A percentile compares a stretch with the other conserved stretches of the same genome.
Evolutionary conservation across 37 sponge, comb jelly and placozoan species (phyloP).

Genomic region (Chondrosia reniformis): DNA sequence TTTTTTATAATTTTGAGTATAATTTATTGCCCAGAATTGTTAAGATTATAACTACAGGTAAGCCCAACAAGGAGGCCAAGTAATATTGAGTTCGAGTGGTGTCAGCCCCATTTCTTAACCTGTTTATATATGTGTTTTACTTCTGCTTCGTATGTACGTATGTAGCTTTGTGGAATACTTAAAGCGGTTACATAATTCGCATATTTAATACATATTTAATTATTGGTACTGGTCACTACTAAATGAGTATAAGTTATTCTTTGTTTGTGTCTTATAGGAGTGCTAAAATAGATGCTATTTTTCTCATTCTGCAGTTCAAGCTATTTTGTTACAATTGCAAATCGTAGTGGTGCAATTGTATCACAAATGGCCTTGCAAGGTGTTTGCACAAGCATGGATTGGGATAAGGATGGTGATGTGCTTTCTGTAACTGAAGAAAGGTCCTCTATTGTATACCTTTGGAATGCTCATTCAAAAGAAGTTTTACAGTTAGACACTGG

Average conservation of each 20-base stretch:
- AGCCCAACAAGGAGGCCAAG: no score
- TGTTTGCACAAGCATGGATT: slow-evolving; percentile 79
- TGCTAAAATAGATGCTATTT: no score
- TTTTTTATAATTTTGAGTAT: no score
- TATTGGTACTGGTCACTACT: no score
- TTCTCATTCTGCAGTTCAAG: slow-evolving; percentile 30
- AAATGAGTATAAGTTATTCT: no score
- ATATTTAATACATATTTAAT: no score
- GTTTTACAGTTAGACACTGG: slow-evolving; percentile 79
- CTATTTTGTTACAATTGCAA: slow-evolving; percentile 75
- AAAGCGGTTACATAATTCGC: neutral
- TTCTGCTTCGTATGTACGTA: neutral
- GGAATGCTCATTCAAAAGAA: slow-evolving; percentile 78
- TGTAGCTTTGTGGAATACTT: neutral
- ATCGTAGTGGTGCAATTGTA: slow-evolving; percentile 82
- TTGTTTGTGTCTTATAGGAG: neutral
- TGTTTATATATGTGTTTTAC: no score
- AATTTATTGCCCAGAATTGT: no score
- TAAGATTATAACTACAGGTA: no score
- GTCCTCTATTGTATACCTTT: slow-evolving; percentile 58
- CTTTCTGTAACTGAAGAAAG: slow-evolving; percentile 81
- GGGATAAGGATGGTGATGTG: slow-evolving; percentile 95
- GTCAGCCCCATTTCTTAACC: no score
- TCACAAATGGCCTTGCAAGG: slow-evolving; percentile 59
- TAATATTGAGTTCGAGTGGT: no score